Conservation (phyloP, 2,113 vertebrate species). For the Ailurus styani region DNA sequence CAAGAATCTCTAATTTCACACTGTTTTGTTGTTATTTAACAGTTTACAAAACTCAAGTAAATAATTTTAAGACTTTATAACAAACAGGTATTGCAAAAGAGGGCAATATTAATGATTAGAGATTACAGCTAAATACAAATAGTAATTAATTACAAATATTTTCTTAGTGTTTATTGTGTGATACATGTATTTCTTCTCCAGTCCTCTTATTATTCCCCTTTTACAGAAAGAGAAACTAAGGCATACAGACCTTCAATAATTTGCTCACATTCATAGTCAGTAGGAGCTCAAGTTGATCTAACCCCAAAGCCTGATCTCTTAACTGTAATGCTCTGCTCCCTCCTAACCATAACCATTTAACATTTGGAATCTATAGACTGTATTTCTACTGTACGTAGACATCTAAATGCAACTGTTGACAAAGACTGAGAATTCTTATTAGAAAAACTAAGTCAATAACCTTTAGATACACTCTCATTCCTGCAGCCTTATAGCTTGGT, state of each 20-base stretch:
- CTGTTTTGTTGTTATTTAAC: not conserved
- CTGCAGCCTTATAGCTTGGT: not conserved
- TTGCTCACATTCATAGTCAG: not conserved
- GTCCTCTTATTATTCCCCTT: not conserved
- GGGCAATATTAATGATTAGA: not conserved
- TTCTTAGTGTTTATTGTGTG: not conserved
- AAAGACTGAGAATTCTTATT: not conserved
- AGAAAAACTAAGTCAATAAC: constrained; percentile 1
- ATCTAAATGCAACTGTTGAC: constrained; percentile 29
- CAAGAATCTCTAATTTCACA: not conserved
- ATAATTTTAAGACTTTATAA: constrained; percentile 28
- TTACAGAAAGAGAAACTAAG: not conserved
- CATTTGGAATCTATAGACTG: not conserved
- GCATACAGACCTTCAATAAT: not conserved
- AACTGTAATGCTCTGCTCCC: not conserved
- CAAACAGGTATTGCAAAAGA: not conserved
- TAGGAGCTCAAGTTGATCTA: not conserved
- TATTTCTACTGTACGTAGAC: not conserved
- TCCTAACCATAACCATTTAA: not conserved
- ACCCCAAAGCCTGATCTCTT: not conserved
- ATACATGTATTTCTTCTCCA: not conserved
- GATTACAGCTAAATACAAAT: not conserved
- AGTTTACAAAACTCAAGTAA: not conserved
- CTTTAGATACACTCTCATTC: not conserved
- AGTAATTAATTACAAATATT: not conserved